Base-by-base conservation (phyloP, 2,888 invertebrate genomes). In the Aromia moschata region DNA sequence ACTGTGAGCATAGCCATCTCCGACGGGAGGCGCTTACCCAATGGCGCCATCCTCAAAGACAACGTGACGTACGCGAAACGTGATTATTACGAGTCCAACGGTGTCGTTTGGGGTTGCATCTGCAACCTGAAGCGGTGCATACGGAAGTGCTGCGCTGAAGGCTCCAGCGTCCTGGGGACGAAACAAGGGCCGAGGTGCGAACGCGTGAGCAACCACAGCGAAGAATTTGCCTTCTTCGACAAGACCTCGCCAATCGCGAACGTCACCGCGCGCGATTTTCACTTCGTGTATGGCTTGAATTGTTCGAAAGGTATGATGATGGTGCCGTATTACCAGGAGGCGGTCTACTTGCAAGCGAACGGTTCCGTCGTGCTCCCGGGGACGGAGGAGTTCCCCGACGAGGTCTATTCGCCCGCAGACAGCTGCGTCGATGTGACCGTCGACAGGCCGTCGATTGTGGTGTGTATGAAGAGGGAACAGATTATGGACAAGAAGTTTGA, bases 121-220 rank as follows among this genome's bases (percentile, higher is more conserved):
- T 49, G 49, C 12, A 49, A 49, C 9, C 18, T 37, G 10, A 52
- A 52, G 10, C 14, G 11, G n/a, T 52, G 51, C n/a, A 31, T 52
- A 30, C n/a, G 51, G 15, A 52, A 41, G 31, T 52, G 51, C 11
- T 52, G 51, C 16, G 20, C 51, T 10, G 17, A 11, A 25, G n/a
- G n/a, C 11, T 2, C 4, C 9, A 31, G 1, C 10, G 2, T n/a
- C 4, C 14, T 15, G 14, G 12, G 5, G 14, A 31, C 4, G 2
- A 9, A 15, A 15, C 15, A 1, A 2, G 14, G 1, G 2, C 9
- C 15, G 7, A 1, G 1, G n/a, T 45, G 31, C 10, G 25, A 15
- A 1, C 2, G 10, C 1, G 9, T 2, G 1, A 9, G n/a, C 10
- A 11, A 7, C 25, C 25, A 15, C 10, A 9, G 20, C 1, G 14